Conservation (phyloP, 2,113 vertebrate species). For the Callaeas wilsoni region DNA sequence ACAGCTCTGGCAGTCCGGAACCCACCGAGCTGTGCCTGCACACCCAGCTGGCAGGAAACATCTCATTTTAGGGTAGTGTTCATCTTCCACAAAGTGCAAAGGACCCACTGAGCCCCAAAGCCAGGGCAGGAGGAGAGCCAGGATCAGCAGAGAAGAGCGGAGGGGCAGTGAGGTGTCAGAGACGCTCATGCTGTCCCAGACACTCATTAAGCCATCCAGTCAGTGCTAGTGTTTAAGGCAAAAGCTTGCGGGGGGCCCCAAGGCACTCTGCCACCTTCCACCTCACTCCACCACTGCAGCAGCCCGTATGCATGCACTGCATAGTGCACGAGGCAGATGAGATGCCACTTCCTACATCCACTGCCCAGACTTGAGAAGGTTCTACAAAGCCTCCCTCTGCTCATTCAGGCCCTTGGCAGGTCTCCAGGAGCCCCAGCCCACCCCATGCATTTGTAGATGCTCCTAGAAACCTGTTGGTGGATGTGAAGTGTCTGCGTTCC, state of each 20-base stretch:
- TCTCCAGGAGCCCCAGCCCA: neutral
- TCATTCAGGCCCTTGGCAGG: neutral
- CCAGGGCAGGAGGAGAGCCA: rapidly evolving
- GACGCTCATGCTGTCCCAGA: neutral
- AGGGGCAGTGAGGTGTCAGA: neutral
- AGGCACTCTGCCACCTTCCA: neutral
- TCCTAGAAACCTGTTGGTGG: neutral
- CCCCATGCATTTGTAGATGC: neutral
- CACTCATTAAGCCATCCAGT: neutral
- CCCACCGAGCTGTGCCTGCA: neutral
- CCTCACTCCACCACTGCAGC: neutral
- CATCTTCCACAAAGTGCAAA: neutral
- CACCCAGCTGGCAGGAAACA: neutral
- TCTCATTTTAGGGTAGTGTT: neutral
- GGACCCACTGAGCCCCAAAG: neutral
- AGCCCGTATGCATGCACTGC: rapidly evolving
- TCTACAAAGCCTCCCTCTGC: neutral
- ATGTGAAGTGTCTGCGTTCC: neutral
- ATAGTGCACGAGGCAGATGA: neutral
- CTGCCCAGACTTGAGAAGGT: neutral
- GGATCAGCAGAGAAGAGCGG: neutral
- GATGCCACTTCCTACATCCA: neutral
- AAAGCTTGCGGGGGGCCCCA: neutral
- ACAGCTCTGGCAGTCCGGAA: neutral
- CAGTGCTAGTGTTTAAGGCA: neutral